Conservation (phyloP, 2,888 invertebrate species). For the Zygothrica quintamaculata region DNA sequence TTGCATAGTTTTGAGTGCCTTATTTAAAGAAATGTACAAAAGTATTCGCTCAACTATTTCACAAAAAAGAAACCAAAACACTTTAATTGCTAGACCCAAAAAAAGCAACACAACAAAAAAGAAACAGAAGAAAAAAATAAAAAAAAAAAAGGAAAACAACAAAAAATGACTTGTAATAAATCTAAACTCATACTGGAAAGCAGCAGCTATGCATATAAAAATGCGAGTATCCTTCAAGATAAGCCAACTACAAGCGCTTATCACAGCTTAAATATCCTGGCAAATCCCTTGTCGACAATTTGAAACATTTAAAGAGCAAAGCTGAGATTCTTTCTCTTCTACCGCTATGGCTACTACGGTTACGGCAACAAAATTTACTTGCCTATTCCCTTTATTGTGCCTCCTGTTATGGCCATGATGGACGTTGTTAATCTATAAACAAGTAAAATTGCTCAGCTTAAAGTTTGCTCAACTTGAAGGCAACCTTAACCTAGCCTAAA, state of each 20-base stretch:
- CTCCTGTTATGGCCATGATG: slow-evolving; percentile 66
- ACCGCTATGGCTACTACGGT: slow-evolving; percentile 10
- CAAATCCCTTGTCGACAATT: slow-evolving; percentile 82
- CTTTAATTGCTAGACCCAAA: slow-evolving; percentile 65
- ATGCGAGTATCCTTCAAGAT: slow-evolving; percentile 70
- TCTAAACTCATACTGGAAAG: slow-evolving; percentile 43
- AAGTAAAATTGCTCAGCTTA: slow-evolving; percentile 41
- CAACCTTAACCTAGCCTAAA: too few relatives aligned
- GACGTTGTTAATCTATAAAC: slow-evolving; percentile 74
- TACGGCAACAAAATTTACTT: slow-evolving; percentile 8
- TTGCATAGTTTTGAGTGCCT: slow-evolving; percentile 62
- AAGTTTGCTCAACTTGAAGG: too few relatives aligned
- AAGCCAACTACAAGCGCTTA: slow-evolving; percentile 78
- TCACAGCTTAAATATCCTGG: slow-evolving; percentile 74
- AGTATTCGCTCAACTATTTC: slow-evolving; percentile 67
- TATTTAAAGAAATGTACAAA: slow-evolving; percentile 29
- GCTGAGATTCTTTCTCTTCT: slow-evolving; percentile 56
- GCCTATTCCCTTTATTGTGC: slow-evolving; percentile 64
- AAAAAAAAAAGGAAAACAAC: background rate
- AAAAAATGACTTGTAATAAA: slow-evolving; percentile 70
- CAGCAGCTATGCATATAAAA: slow-evolving; percentile 38
- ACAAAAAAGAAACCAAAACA: slow-evolving; percentile 19
- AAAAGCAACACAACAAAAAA: background rate
- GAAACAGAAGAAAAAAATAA: background rate
- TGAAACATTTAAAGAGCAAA: slow-evolving; percentile 81